Conservation (phyloP, 1,140 invertebrate species). For the Monochamus saltuarius region DNA sequence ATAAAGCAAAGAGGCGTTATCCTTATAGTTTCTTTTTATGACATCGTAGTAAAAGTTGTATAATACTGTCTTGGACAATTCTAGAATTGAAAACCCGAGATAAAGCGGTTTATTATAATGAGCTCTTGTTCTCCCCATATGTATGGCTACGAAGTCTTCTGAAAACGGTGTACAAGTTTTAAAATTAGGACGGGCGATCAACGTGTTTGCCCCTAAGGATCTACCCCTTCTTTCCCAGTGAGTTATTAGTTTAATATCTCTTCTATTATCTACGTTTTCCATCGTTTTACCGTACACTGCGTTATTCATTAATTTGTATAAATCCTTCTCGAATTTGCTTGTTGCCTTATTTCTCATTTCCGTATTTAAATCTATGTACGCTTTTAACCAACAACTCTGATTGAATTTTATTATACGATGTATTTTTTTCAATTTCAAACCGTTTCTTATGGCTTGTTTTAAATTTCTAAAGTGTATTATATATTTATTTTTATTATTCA, state of each 20-base stretch:
- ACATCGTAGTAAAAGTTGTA: conserved; percentile 36
- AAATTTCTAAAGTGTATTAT: conserved; percentile 51
- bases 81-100: conserved; percentile 50
- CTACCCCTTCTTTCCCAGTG: conserved; percentile 28
- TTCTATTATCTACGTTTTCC: conserved; percentile 49
- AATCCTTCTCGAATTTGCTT: conserved; percentile 52
- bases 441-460: conserved; percentile 40
- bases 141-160: conserved; percentile 48
- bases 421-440: conserved; percentile 46
- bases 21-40: conserved; percentile 24
- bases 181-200: conserved; percentile 44
- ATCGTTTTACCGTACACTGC: conserved; percentile 54
- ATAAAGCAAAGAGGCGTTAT: conserved; percentile 31
- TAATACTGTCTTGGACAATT: conserved; percentile 38
- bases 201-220: conserved; percentile 30
- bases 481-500: conserved; percentile 46
- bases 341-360: conserved; percentile 33
- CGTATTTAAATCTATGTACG: conserved; percentile 35
- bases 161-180: conserved; percentile 34
- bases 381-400: conserved; percentile 54
- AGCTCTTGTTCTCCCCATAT: conserved; percentile 44
- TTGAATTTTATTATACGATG: conserved; percentile 55
- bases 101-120: conserved; percentile 51
- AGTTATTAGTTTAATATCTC: conserved; percentile 45
- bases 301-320: conserved; percentile 47